Evolutionary conservation across 2,888 invertebrate species (phyloP), one percentile per base, ranked within the genome.

Genomic region (Argynnis bischoffii): DNA sequence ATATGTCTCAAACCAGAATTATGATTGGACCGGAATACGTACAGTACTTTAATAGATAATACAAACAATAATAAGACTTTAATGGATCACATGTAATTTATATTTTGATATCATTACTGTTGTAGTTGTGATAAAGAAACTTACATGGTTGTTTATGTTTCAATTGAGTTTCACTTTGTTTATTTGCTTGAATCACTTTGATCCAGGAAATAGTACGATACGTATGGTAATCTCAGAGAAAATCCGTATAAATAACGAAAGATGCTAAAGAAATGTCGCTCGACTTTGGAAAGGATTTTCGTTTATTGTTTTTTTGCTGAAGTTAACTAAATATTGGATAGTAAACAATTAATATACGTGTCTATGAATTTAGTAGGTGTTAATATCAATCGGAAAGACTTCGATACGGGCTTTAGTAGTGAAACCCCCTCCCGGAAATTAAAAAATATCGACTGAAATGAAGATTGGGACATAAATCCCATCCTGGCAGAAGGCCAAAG

Each of bases 21-120:
- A 88, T 87, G 85, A 90, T 90, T 89, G 88, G 84, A 82, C 81
- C 82, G 81, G 82, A 85, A 85, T 66, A 67, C 64, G 61, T 66
- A 56, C 66, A 70, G 66, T 69, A 66, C 48, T 56, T 4, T 63
- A 70, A 64, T 63, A 61, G 46, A 64, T 41, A 41, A 41, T 1
- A 41, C 11, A 41, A 41, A 41, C 35, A 41, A 41, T 41, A 41
- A 41, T 41, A 41, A 41, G 35, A 11, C 35, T 41, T 41, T 41
- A 41, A 41, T 8, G 35, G 11, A 41, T 11, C 59, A 69, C 53
- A 55, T 61, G 69, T 53, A 51, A 26, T 51, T 53, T 51, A 55
- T 72, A 69, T 68, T 72, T 67, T 64, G 63, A 72, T 72, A 67
- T 51, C 56, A 66, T 70, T 69, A 70, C 46, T 57, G 64, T 56